Evolutionary conservation across 2,888 invertebrate species (phyloP).

Genomic region (Exephanes ischioxanthus): DNA sequence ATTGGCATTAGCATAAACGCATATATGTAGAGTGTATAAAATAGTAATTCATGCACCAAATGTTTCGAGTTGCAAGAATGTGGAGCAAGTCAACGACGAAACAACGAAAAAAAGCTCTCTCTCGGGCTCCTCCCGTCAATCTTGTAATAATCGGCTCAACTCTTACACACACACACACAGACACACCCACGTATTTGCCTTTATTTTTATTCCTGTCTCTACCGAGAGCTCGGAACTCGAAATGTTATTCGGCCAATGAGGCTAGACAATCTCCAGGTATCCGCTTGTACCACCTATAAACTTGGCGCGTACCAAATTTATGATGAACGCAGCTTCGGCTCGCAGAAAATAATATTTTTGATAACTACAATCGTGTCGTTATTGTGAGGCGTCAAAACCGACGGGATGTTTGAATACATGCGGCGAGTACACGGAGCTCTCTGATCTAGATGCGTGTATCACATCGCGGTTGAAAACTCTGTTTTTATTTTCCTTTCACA

Average conservation of each 20-base stretch:
- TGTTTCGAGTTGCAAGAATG: conserved; percentile 32
- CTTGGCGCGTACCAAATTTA: conserved; percentile 76
- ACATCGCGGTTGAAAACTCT: not conserved
- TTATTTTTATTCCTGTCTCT: not conserved
- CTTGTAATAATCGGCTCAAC: conserved; percentile 51
- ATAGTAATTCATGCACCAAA: conserved; percentile 51
- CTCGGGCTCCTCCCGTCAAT: conserved; percentile 16
- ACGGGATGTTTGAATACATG: not conserved
- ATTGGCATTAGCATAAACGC: conserved; percentile 51
- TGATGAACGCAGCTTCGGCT: conserved; percentile 63
- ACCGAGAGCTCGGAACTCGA: conserved; percentile 27
- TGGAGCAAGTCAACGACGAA: not conserved
- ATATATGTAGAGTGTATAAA: not conserved
- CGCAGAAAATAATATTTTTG: conserved; percentile 69
- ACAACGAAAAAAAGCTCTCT: not conserved
- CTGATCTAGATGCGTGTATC: not conserved
- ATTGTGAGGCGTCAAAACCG: conserved; percentile 15
- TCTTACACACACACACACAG: not conserved
- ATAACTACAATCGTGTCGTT: conserved; percentile 65
- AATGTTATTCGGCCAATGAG: conserved; percentile 30
- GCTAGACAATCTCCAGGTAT: conserved; percentile 26
- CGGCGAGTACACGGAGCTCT: not conserved
- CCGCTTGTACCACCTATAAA: conserved; percentile 31
- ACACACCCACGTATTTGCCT: not conserved
- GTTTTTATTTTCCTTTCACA: conserved; percentile 24